phyloP scores from a whole-genome alignment of 2,888 invertebrate genomes.

The Brachypalpus laphriformis region DNA sequence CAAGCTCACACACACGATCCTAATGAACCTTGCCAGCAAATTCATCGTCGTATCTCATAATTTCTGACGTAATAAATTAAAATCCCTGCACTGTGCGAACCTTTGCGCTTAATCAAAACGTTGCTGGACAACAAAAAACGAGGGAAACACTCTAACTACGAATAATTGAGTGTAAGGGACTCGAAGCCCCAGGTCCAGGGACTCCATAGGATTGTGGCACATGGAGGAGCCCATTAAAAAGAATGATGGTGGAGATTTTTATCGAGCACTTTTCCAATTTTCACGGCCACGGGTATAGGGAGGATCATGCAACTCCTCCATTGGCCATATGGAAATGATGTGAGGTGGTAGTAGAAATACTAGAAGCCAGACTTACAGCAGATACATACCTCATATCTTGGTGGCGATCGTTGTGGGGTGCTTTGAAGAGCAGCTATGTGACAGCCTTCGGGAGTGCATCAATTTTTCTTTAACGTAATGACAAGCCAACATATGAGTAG shows the following conservation, averaged over 20 bases:
- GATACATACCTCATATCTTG: conserved; percentile 38
- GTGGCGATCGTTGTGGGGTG: conserved; percentile 30
- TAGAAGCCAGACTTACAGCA: conserved; percentile 26
- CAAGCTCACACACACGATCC: conserved; percentile 39
- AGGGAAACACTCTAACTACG: conserved; percentile 1
- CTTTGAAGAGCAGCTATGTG: conserved; percentile 48
- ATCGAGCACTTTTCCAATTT: conserved; percentile 73
- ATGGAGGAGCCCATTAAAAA: conserved; percentile 61
- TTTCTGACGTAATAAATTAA: conserved; percentile 70
- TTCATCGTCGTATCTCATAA: conserved; percentile 66
- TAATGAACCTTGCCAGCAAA: conserved; percentile 68
- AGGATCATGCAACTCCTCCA: conserved; percentile 5
- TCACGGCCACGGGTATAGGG: conserved; percentile 56
- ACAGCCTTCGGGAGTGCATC: conserved; percentile 71
- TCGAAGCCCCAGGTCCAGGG: not conserved
- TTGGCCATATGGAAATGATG: conserved; percentile 51
- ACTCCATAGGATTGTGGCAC: conserved; percentile 14
- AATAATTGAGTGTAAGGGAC: not conserved
- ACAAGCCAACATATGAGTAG: conserved; percentile 59
- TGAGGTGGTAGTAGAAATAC: not conserved
- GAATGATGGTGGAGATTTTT: conserved; percentile 72
- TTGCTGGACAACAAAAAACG: not conserved
- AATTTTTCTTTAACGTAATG: conserved; percentile 68
- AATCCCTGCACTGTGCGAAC: conserved; percentile 52
- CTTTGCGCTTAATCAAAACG: conserved; percentile 63